Evolutionary conservation across 2,113 vertebrate genomes (phyloP).

Genomic region (Lagopus leucura): DNA sequence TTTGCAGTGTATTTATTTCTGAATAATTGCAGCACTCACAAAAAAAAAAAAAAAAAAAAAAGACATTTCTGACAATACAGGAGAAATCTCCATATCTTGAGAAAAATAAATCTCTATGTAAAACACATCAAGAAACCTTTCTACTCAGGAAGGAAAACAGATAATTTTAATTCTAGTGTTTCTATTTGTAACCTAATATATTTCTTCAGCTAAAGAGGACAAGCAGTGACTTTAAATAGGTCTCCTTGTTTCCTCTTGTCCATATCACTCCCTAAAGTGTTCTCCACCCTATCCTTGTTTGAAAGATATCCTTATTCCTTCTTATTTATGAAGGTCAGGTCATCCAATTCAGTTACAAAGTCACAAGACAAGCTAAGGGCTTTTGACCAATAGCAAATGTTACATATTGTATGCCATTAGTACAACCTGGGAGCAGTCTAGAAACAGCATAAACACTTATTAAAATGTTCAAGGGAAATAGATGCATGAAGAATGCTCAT

Average conservation of each 20-base stretch:
- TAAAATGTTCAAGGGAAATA: neutral
- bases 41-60: neutral
- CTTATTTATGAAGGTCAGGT: constrained; percentile 27
- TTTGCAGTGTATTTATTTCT: neutral
- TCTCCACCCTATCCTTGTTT: constrained; percentile 60
- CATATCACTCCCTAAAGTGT: constrained; percentile 3
- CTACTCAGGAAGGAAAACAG: constrained; percentile 57
- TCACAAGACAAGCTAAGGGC: neutral
- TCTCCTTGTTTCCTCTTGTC: constrained; percentile 47
- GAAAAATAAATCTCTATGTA: neutral
- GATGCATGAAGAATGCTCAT: neutral
- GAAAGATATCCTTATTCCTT: constrained; percentile 26
- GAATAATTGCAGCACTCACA: neutral
- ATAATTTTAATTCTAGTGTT: constrained; percentile 58
- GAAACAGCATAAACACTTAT: neutral
- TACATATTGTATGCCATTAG: neutral
- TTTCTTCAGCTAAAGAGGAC: constrained; percentile 51
- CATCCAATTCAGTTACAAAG: neutral
- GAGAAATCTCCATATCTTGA: neutral
- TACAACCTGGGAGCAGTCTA: neutral
- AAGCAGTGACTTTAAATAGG: constrained; percentile 61
- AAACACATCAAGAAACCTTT: constrained; percentile 14
- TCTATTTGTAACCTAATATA: constrained; percentile 60
- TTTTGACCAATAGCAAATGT: neutral
- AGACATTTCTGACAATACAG: neutral